These are phyloP conservation scores for Emydoidea blandingii DNA, from an alignment of 2,797 vertebrate species.

Conservation along the genomic window DNA sequence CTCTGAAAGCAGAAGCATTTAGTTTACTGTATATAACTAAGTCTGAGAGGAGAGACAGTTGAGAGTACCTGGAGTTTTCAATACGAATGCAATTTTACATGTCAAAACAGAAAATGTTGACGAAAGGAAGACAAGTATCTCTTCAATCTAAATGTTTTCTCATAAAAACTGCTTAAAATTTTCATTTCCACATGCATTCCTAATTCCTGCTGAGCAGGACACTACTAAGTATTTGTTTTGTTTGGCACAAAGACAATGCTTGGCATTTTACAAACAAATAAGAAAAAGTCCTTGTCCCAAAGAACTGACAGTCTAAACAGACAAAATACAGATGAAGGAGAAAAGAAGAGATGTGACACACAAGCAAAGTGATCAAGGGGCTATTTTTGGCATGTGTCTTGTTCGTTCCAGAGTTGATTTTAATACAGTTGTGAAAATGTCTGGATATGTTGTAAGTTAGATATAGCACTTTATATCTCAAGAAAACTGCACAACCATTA, in stretches of 20 bases:
- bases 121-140: background rate
- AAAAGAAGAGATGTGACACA: background rate
- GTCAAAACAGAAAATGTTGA: accelerated
- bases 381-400: background rate
- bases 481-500: background rate
- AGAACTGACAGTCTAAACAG: background rate
- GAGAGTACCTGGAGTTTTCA: background rate
- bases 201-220: background rate
- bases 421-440: background rate
- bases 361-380: background rate
- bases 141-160: background rate
- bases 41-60: background rate
- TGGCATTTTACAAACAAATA: background rate
- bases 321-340: background rate
- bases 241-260: background rate
- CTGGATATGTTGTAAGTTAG: background rate
- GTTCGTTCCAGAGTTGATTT: background rate
- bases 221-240: background rate
- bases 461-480: background rate
- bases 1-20: background rate
- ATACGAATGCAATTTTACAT: background rate
- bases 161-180: background rate
- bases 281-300: background rate
- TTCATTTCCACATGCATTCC: background rate
- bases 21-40: background rate